Evolutionary conservation across 2,888 invertebrate species (phyloP), one percentile per base, ranked within the genome.

Genomic region (Vanessa cardui): DNA sequence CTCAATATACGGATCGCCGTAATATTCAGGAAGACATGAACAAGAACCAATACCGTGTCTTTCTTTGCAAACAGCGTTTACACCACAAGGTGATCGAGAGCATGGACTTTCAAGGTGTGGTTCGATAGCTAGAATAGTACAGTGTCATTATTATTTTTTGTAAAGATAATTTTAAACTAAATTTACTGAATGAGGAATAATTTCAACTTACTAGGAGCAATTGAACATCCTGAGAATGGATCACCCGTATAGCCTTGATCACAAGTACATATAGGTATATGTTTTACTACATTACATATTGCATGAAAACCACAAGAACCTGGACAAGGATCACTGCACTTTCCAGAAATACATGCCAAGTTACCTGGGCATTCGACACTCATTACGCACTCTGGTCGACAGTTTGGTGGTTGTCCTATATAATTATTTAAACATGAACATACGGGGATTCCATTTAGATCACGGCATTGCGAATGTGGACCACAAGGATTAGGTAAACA

Each of bases 11-110:
- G 97, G 97, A 90, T 97, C 97, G 62, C 98, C 97, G 78, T 95
- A 96, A 85, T 97, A 97, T 79, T 97, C 96, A 68, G 95, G 94
- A 73, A 96, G 90, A 88, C 97, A 98, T 72, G 94, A 94, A 85
- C 97, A 98, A 71, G 97, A 96, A 58, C 97, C 97, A 66, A 95
- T 95, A 76, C 96, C 96, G 80, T 96, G 95, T 78, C 95, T 94
- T 89, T 96, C 96, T 86, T 95, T 96, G 87, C 98, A 98, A 75
- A 96, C 88, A 62, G 98, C 97, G 84, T 98, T 98, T 45, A 95
- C 94, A 68, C 98, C 98, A 86, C 98, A 98, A 54, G 98, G 97
- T 65, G 96, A 96, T 74, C 96, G 96, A 82, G 96, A 94, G 85
- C 97, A 98, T 74, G 97, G 97, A 72, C 84, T 91, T 77, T 76